phyloP scores from a whole-genome alignment of 1,140 invertebrate genomes.

The Apis florea region DNA sequence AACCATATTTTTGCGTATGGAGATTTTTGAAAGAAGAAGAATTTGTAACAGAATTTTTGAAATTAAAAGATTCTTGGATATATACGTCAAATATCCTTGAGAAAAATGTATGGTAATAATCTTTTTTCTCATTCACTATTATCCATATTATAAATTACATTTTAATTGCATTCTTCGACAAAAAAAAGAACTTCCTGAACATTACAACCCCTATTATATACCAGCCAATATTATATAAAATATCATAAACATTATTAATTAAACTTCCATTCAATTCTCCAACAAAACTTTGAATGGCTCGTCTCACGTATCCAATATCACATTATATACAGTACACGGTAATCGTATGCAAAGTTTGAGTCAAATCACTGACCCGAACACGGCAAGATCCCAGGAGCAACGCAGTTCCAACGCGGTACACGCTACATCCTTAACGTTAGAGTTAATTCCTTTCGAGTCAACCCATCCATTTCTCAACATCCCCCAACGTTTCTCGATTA shows the following conservation, averaged over 20 bases:
- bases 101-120: background rate
- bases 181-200: too few relatives aligned
- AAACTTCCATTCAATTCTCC: background rate
- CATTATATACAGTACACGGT: background rate
- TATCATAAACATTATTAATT: background rate
- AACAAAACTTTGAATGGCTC: background rate
- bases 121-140: too few relatives aligned
- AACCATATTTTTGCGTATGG: background rate
- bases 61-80: background rate
- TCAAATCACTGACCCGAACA: background rate
- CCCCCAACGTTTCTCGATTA: background rate
- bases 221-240: background rate
- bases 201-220: background rate
- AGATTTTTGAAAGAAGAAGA: background rate
- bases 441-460: slow-evolving; percentile 1
- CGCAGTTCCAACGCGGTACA: background rate
- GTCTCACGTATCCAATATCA: background rate
- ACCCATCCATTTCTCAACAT: background rate
- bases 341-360: slow-evolving; percentile 2
- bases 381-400: background rate
- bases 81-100: background rate
- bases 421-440: background rate
- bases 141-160: too few relatives aligned
- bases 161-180: too few relatives aligned
- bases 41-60: background rate